Evolutionary conservation across 2,797 vertebrate species (phyloP), one percentile per base, ranked within the genome.

Genomic region (Anomalospiza imberbis): DNA sequence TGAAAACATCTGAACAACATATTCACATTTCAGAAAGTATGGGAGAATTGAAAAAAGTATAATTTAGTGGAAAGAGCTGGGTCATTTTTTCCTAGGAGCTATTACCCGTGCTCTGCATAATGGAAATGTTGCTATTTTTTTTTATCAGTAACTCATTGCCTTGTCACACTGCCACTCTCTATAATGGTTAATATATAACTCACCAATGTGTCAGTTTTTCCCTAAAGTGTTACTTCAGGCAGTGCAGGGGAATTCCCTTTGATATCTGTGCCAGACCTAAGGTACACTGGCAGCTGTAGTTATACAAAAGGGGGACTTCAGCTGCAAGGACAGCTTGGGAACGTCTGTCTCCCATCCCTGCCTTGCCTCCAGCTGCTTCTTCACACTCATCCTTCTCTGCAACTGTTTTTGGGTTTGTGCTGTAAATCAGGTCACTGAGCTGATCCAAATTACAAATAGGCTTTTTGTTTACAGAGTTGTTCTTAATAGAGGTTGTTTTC

Each of bases 141-240:
- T 60, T 72, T 54, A 80, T 78, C 65, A 60, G 68, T 34, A 74
- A 34, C 45, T 61, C 40, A 48, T 29, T 21, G n/a, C 62, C 62
- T 18, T 72, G 50, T 73, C 67, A 58, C 29, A 26, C 76, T 51
- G n/a, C 62, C 55, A 42, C 36, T 66, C 47, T 72, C 45, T 47
- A 1, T 36, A 77, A 48, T 8, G 9, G 92, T 95, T 96, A 94
- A 91, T 92, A 53, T 78, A 24, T 93, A 93, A 93, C 82, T 78
- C 55, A 34, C 36, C 10, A 3, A 84, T 63, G 89, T 89, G 91
- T 75, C 92, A 40, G 17, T 84, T 86, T 81, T 92, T 90, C 96
- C 93, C 80, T 73, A 26, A 86, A 84, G 70, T 7, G 7, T 57
- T 84, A 85, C 55, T 95, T 87, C 61, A 81, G 71, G 71, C 82